These are phyloP conservation scores for Ifrita kowaldi DNA, from an alignment of 2,113 vertebrate species.

Conservation along the genomic window DNA sequence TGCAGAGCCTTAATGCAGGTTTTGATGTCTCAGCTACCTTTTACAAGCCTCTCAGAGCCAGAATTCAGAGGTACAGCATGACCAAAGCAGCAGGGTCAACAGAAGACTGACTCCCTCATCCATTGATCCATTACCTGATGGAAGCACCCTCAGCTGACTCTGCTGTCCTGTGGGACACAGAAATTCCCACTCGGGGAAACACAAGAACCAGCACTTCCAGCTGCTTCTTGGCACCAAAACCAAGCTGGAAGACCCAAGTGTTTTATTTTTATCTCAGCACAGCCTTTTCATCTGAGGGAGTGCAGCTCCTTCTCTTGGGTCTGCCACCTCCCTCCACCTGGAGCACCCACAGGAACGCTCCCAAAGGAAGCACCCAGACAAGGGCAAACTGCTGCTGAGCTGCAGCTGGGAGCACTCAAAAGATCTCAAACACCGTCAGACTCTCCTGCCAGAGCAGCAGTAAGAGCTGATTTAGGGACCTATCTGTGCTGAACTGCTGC, in stretches of 20 bases:
- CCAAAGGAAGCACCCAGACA: not conserved
- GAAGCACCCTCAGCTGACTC: not conserved
- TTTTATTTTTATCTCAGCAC: not conserved
- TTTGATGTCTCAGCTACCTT: not conserved
- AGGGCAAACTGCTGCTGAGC: not conserved
- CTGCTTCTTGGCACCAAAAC: not conserved
- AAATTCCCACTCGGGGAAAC: not conserved
- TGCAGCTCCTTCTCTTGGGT: not conserved
- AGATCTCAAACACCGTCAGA: not conserved
- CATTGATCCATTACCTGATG: accelerated
- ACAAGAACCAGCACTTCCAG: not conserved
- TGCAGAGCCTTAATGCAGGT: not conserved
- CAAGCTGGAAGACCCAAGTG: not conserved
- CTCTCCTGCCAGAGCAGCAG: not conserved
- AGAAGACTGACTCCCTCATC: not conserved
- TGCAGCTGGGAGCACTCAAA: not conserved
- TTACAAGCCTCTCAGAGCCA: not conserved
- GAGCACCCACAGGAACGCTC: not conserved
- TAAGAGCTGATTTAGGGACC: not conserved
- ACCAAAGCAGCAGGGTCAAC: not conserved
- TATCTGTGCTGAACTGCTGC: not conserved
- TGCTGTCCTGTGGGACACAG: not conserved
- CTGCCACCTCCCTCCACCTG: not conserved
- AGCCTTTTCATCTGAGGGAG: not conserved
- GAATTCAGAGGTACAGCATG: not conserved